phyloP scores from a whole-genome alignment of 2,797 vertebrate species.

The Myripristis murdjan region DNA sequence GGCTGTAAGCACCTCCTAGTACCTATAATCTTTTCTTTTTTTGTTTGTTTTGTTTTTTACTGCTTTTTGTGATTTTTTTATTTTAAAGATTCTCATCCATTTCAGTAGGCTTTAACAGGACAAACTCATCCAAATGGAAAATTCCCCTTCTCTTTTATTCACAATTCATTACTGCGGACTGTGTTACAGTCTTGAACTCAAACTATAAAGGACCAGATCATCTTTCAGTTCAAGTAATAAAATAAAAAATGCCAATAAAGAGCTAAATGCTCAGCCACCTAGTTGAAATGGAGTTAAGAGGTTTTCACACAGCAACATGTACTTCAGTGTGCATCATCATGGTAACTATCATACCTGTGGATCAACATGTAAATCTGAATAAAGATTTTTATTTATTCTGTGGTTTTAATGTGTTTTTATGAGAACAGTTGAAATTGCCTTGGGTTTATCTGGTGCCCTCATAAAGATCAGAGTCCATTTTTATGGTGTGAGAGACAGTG shows the following conservation, averaged over 20 bases:
- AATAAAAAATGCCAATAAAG: no score
- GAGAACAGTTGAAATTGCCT: not conserved
- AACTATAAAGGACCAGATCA: constrained; percentile 1
- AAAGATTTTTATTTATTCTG: constrained; percentile 65
- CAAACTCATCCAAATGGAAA: no score
- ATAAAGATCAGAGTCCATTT: constrained; percentile 56
- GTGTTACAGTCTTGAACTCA: not conserved
- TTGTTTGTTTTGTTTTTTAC: not conserved
- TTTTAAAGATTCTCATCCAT: not conserved
- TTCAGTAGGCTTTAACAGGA: no score
- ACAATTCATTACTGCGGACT: no score
- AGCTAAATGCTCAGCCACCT: not conserved
- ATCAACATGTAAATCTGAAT: constrained; percentile 70
- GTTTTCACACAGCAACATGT: constrained; percentile 22
- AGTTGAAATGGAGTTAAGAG: not conserved
- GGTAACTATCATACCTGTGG: constrained; percentile 51
- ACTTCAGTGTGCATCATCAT: constrained; percentile 37
- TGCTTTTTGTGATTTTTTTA: not conserved
- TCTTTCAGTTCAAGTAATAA: no score
- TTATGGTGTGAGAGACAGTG: constrained; percentile 11
- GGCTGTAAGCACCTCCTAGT: no score
- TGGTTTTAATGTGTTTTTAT: not conserved
- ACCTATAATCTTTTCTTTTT: not conserved
- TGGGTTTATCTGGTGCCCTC: constrained; percentile 29
- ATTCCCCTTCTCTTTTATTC: no score